Evolutionary conservation across 2,888 invertebrate genomes (phyloP).

Genomic region (Hydrotaea cyrtoneurina): DNA sequence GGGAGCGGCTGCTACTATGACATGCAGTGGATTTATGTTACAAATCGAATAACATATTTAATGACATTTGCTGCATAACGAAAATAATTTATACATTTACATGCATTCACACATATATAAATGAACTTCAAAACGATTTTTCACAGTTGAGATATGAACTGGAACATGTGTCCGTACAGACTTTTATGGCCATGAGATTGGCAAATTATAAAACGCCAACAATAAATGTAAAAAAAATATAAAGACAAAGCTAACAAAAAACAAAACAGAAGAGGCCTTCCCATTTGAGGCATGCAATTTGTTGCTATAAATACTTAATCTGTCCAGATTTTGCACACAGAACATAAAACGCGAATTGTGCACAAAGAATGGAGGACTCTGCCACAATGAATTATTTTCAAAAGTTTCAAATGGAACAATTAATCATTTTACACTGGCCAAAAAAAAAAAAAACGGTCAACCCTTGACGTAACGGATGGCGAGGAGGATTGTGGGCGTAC

Average conservation of each 20-base stretch:
- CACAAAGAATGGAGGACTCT: slow-evolving; percentile 3
- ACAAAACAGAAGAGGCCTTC: not conserved
- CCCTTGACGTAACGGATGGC: not conserved
- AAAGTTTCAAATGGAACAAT: not conserved
- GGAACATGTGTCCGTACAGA: not conserved
- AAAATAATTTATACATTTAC: not conserved
- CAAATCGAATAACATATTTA: slow-evolving; percentile 40
- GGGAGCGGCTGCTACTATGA: too few relatives aligned
- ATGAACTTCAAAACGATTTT: not conserved
- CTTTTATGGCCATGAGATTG: slow-evolving; percentile 17
- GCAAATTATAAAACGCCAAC: not conserved
- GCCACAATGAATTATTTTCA: not conserved
- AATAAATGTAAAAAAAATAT: not conserved
- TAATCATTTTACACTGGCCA: slow-evolving; percentile 7
- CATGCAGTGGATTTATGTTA: not conserved
- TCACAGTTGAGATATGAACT: slow-evolving; percentile 36
- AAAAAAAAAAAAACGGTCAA: too few relatives aligned
- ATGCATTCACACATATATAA: not conserved
- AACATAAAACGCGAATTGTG: slow-evolving; percentile 19
- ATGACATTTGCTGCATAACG: slow-evolving; percentile 39
- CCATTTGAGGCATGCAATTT: not conserved
- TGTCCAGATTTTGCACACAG: slow-evolving; percentile 3
- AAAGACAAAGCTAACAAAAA: not conserved
- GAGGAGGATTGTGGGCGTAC: slow-evolving; percentile 3
- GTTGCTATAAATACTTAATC: slow-evolving; percentile 24